Evolutionary conservation across 2,113 vertebrate genomes (phyloP).

Genomic region (Glaucidium brasilianum): DNA sequence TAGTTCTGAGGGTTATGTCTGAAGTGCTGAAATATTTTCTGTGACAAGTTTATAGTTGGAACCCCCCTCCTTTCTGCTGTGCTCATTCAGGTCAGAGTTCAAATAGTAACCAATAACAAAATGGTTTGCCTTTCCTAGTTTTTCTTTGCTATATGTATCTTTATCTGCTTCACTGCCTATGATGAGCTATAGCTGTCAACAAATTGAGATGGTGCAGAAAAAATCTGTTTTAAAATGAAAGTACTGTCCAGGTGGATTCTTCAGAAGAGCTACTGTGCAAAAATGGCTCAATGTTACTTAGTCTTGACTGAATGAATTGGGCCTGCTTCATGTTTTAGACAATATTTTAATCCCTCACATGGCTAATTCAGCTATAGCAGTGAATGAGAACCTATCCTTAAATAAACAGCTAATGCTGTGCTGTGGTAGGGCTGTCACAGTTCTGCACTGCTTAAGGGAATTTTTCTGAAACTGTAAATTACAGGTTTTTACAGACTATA

Average conservation of each 20-base stretch:
- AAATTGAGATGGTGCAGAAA: not conserved
- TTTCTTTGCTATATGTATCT: not conserved
- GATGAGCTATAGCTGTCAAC: not conserved
- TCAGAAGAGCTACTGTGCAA: not conserved
- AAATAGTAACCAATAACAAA: not conserved
- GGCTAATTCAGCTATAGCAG: not conserved
- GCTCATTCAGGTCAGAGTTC: not conserved
- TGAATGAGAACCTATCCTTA: not conserved
- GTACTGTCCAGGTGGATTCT: not conserved
- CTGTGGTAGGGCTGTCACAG: not conserved
- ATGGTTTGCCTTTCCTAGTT: not conserved
- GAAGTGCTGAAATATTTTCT: not conserved
- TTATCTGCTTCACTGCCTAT: not conserved
- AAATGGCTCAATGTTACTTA: not conserved
- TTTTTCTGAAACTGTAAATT: not conserved
- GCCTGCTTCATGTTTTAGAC: not conserved
- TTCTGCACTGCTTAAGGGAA: not conserved
- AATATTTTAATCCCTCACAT: not conserved
- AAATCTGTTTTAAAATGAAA: not conserved
- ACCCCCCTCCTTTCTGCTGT: not conserved
- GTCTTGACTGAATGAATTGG: not conserved
- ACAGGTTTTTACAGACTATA: not conserved
- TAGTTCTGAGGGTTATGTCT: not conserved
- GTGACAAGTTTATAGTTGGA: not conserved
- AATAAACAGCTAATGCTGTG: not conserved